A percentile compares a stretch with the other conserved stretches of the same genome.
Conservation (phyloP, 2,113 vertebrate species). For the Sciurus niger region DNA sequence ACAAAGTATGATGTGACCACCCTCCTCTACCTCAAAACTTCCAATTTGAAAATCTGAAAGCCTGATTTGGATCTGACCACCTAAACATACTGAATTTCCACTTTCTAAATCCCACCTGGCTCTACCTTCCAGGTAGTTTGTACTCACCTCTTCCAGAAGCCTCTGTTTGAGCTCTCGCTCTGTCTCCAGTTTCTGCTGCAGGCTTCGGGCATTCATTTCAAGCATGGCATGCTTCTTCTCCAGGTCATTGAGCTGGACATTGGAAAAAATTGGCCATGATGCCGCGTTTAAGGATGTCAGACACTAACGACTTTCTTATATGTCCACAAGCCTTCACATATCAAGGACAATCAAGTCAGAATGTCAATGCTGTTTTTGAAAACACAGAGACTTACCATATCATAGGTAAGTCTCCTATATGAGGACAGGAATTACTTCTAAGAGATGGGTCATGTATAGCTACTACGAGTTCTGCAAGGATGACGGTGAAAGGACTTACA, state of each 20-base stretch:
- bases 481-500: background rate
- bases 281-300: background rate
- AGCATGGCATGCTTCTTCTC: constrained; percentile 99
- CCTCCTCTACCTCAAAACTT: background rate
- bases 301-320: background rate
- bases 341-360: constrained; percentile 53
- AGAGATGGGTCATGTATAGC: background rate
- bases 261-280: constrained; percentile 38
- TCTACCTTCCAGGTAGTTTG: background rate
- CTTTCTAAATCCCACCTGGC: background rate
- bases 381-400: background rate
- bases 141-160: constrained; percentile 96
- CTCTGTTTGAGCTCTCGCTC: constrained; percentile 98
- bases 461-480: background rate
- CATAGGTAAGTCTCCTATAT: background rate
- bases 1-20: background rate
- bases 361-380: background rate
- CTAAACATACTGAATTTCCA: background rate
- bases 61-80: background rate
- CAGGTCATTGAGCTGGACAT: constrained; percentile 94
- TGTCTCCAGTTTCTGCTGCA: constrained; percentile 98
- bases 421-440: background rate
- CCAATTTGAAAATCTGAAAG: background rate
- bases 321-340: background rate
- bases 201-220: constrained; percentile 97